Base-by-base conservation (phyloP, 2,797 vertebrate species). In the Acestrorhynchus altus region DNA sequence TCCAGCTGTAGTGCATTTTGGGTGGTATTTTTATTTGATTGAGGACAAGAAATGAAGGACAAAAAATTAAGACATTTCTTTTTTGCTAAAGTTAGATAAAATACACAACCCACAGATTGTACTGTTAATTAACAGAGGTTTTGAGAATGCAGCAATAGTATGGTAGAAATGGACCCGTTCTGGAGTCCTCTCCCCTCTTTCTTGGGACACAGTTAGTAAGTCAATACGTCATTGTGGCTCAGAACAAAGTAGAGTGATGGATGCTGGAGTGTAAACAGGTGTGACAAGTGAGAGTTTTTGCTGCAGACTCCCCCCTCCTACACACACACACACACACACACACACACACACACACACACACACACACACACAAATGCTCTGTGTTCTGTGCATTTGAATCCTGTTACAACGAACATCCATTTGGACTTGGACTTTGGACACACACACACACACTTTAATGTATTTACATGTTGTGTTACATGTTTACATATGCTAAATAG, bases 401-500 rank as follows among this genome's bases (percentile, higher is more conserved):
- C 35, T 22, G 13, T 31, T 0, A 18, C 28, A 26, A 7, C 20
- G 9, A 20, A 35, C 11, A 12, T 49, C 49, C 22, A 24, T 44
- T 18, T 11, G n/a, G n/a, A n/a, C n/a, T n/a, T n/a, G n/a, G n/a
- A n/a, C n/a, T n/a, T n/a, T n/a, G n/a, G n/a, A n/a, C 28, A 44
- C 44, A 65, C 67, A 22, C 54, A 18, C 20, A 74, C 74, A 52
- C 9, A 12, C n/a, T 35, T 2, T 35, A 35, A 35, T 35, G 3
- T 24, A n/a, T 46, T 56, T 26, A 56, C 59, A 56, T 16, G 1
- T 4, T 0, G 11, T 47, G 49, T n/a, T 22, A 20, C 28, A n/a
- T 78, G 59, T 71, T 44, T 72, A 54, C 54, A 59, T 39, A 76
- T 18, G 49, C 13, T 4, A 24, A 47, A 60, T 24, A 42, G 22